These are phyloP conservation scores for Setipinna tenuifilis DNA, from an alignment of 2,797 vertebrate genomes.

Conservation along the genomic window DNA sequence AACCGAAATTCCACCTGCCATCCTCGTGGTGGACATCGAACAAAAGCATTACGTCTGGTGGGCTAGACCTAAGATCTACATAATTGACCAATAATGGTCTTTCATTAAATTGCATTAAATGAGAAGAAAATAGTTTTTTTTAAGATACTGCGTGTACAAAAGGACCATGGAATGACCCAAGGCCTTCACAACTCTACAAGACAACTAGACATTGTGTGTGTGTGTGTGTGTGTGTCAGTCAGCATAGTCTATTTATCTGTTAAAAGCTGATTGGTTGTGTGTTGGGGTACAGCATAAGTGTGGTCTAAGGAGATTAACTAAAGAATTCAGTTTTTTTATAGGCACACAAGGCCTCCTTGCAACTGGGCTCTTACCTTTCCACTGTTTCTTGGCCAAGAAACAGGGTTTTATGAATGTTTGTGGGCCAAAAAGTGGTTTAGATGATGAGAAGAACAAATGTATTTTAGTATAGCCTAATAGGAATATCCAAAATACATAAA, in stretches of 20 bases:
- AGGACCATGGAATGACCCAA: background rate
- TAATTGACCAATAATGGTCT: background rate
- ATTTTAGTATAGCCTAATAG: too few species aligned
- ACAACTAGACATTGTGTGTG: background rate
- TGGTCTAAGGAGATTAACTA: too few species aligned
- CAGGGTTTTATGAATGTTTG: too few species aligned
- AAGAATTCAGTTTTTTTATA: too few species aligned
- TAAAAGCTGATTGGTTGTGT: too few species aligned
- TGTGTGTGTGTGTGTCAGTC: background rate
- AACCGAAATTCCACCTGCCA: background rate
- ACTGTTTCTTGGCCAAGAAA: too few species aligned
- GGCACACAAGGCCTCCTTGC: too few species aligned
- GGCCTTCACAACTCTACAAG: background rate
- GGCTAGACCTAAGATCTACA: background rate
- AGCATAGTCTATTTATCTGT: background rate
- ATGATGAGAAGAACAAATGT: too few species aligned
- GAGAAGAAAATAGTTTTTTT: background rate
- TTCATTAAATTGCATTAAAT: background rate
- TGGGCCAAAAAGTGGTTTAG: too few species aligned
- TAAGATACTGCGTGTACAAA: background rate
- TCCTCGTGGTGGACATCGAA: background rate
- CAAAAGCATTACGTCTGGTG: background rate
- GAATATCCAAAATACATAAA: too few species aligned
- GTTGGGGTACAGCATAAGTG: too few species aligned
- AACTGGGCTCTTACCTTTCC: too few species aligned